Base-by-base conservation (phyloP, 2,113 vertebrate genomes). In the Anseranas semipalmata region DNA sequence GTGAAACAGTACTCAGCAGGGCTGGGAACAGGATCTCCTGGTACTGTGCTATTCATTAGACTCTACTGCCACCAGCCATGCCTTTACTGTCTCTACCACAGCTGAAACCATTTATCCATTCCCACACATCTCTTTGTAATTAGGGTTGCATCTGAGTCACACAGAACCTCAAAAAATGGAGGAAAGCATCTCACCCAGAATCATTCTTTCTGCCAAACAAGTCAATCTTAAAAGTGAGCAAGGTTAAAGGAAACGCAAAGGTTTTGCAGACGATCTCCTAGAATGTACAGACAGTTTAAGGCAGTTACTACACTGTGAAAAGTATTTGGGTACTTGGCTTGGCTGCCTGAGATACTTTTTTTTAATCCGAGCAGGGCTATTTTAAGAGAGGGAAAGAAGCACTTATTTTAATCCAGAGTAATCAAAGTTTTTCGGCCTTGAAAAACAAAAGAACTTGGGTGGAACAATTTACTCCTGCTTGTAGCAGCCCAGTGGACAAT, bases 11-110 rank as follows among this genome's bases (percentile, higher is more conserved):
- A 37, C 59, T 79, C 28, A 87, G 45, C 62, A 91, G 21, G 73
- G 58, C 28, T 74, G 66, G 27, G 33, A 86, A 89, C 79, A 48
- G 78, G 88, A 89, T 82, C 79, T 85, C 53, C 56, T 62, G 39
- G 56, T 84, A 74, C 39, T 52, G 10, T 73, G 45, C 62, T 62
- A 43, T 76, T 93, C 68, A 86, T 96, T 96, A 96, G 53, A 12
- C 33, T 50, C 62, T 27, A 32, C 52, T 6, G 9, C 63, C 37
- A 45, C 12, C 3, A 2, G 87, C 73, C 56, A 85, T 53, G 32
- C 48, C 92, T 73, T 73, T 92, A 73, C 22, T 80, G 56, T 53
- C 73, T 74, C n/a, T 37, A 37, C n/a, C 92, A 82, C 73, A 95
- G 22, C 62, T 82, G 46, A 75, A 76, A 37, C 58, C n/a, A 56